Evolutionary conservation across 2,797 vertebrate genomes (phyloP), one percentile per base, ranked within the genome.

Genomic region (Petrocephalus schoutedeni): DNA sequence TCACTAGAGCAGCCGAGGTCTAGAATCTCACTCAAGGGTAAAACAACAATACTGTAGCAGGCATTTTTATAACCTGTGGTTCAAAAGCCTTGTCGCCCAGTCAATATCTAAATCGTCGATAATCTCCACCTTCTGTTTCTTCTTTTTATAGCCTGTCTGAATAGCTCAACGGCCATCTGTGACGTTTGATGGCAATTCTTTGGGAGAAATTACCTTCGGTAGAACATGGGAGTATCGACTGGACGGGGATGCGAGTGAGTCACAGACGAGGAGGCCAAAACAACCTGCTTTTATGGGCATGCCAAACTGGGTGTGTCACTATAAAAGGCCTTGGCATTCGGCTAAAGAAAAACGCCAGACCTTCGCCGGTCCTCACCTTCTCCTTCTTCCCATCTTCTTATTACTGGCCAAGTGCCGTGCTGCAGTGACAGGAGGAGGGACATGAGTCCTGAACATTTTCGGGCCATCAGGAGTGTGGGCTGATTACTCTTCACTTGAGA

Each of bases 21-120:
- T 84, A 54, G 45, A 84, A 54, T 53, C n/a, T 85, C 4, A 21
- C 82, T 85, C 49, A 85, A 54, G 45, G 45, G 82, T 84, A 84
- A 51, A 85, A 85, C n/a, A 85, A 32, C 82, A 85, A 56, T 54
- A 51, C 23, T 23, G 51, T 51, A 56, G 53, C 10, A 54, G 82
- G 49, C 4, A 23, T 77, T 85, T 85, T 85, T 54, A 56, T 54
- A 56, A 32, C 23, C 51, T 56, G 82, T 28, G 53, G 10, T 54
- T 56, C 53, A 56, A 84, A 84, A 84, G 49, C 19, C 8, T 51
- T 53, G 10, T 51, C 53, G 2, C 82, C 21, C 12, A 16, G 53
- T 84, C 82, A 84, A 56, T 84, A 84, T 54, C 51, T 6, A 56
- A 84, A 84, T 12, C 49, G 21, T 12, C 23, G 10, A 56, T 53